Conservation (phyloP, 2,888 invertebrate species). For the Linnaemya vulpina region DNA sequence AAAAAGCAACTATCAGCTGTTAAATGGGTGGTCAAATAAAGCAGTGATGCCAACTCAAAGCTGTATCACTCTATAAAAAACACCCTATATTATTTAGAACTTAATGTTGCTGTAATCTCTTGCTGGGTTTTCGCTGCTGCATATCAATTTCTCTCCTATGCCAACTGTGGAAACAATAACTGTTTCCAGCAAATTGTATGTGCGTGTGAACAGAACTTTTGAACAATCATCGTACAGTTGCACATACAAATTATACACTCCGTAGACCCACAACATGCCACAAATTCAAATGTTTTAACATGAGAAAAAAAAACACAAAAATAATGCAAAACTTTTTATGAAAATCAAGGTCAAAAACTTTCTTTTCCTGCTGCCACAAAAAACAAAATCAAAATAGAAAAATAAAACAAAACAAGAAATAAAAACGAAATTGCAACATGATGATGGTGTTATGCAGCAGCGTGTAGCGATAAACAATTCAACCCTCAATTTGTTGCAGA, state of each 20-base stretch:
- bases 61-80: too few species aligned
- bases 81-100: conserved; percentile 54
- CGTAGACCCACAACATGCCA: conserved; percentile 52
- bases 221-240: conserved; percentile 22
- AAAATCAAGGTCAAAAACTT: conserved; percentile 71
- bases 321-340: conserved; percentile 46
- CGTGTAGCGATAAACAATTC: conserved; percentile 5
- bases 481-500: conserved; percentile 46
- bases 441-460: conserved; percentile 39
- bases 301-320: conserved; percentile 27
- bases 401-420: conserved; percentile 8
- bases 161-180: conserved; percentile 50
- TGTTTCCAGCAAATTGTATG: neutral
- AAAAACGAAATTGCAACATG: conserved; percentile 50
- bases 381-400: conserved; percentile 11
- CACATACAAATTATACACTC: conserved; percentile 57
- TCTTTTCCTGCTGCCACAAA: conserved; percentile 52
- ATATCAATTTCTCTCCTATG: conserved; percentile 49
- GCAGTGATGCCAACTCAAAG: too few species aligned
- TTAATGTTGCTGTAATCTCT: conserved; percentile 45
- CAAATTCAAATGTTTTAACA: conserved; percentile 53
- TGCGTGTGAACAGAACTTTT: conserved; percentile 24
- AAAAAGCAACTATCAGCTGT: too few species aligned
- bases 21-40: too few species aligned
- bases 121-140: conserved; percentile 24